Evolutionary conservation across 2,113 vertebrate genomes (phyloP).

Genomic region (Poeciliopsis turrubarensis): DNA sequence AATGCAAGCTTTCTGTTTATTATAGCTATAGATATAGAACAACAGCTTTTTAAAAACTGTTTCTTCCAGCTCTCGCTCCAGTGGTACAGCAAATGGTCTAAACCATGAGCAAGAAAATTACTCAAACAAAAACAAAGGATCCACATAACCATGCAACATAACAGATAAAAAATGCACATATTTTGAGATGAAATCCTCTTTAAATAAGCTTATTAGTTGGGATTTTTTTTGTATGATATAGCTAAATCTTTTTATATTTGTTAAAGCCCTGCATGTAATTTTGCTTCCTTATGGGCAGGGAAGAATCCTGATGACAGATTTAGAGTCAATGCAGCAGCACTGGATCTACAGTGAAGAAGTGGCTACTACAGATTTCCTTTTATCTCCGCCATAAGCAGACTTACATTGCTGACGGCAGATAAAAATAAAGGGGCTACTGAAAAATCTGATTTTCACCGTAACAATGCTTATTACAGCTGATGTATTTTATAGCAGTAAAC

Average conservation of each 20-base stretch:
- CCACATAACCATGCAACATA: no score
- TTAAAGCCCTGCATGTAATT: constrained; percentile 8
- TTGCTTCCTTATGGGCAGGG: constrained; percentile 11
- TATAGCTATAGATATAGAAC: no score
- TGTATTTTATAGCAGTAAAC: not conserved
- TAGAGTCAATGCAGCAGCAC: constrained; percentile 1
- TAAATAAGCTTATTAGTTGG: no score
- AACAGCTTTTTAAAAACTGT: no score
- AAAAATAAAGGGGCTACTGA: not conserved
- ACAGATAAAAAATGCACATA: no score
- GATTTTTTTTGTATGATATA: no score
- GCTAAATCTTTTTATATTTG: not conserved
- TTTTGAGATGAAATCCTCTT: no score
- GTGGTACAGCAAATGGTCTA: no score
- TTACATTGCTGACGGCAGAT: not conserved
- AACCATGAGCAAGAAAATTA: no score
- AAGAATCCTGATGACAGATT: constrained; percentile 20
- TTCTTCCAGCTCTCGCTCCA: no score
- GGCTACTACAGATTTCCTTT: not conserved
- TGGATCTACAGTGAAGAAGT: not conserved
- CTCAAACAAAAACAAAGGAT: no score
- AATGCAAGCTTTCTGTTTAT: not conserved
- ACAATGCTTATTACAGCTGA: not conserved
- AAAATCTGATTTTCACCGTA: not conserved
- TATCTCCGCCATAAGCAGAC: not conserved